Conservation (phyloP, 2,797 vertebrate genomes). For the Lepilemur ruficaudatus region DNA sequence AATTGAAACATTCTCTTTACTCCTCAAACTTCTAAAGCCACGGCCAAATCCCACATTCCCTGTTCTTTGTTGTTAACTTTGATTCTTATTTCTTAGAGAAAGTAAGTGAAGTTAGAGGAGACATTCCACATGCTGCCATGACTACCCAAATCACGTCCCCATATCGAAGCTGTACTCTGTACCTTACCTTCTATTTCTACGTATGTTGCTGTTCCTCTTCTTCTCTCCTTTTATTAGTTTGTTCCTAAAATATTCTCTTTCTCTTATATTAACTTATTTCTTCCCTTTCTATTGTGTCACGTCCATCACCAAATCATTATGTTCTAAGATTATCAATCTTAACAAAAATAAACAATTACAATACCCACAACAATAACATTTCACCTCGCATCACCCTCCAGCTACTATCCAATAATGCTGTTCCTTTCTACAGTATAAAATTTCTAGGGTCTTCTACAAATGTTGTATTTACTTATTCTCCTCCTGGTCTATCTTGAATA, state of each 20-base stretch:
- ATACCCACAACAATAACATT: neutral
- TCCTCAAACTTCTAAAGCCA: neutral
- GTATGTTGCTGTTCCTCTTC: neutral
- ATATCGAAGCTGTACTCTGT: accelerated
- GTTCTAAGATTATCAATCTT: neutral
- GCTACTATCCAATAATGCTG: neutral
- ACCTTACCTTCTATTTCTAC: no score
- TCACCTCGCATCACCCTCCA: neutral
- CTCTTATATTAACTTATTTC: neutral
- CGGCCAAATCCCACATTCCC: neutral
- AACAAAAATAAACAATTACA: neutral
- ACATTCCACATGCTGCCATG: neutral
- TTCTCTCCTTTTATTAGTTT: neutral
- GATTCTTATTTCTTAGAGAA: neutral
- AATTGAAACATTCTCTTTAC: neutral
- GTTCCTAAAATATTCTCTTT: neutral
- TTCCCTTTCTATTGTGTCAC: neutral
- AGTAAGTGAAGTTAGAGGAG: neutral
- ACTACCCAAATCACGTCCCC: neutral
- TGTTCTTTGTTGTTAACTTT: neutral
- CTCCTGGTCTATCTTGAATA: neutral
- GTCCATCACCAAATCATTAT: neutral
- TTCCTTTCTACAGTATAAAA: neutral
- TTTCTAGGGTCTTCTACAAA: neutral
- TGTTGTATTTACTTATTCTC: neutral